A percentile compares a stretch with the other conserved stretches of the same genome.
Conservation (phyloP, 2,888 invertebrate species). For the Thelaira solivaga region DNA sequence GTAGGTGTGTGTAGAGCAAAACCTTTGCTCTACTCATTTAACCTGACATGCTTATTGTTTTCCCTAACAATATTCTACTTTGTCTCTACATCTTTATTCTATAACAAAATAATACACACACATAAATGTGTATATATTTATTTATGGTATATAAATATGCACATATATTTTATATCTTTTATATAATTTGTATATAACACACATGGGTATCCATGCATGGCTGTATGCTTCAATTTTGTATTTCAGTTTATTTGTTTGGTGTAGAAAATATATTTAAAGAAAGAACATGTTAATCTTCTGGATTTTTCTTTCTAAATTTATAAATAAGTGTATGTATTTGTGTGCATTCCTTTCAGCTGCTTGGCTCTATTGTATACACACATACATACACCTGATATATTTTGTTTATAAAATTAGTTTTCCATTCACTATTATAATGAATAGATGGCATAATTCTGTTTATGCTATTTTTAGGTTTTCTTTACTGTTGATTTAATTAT, state of each 20-base stretch:
- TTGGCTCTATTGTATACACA: background rate
- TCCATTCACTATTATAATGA: conserved; percentile 44
- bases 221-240: too few species aligned
- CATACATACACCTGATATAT: too few species aligned
- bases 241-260: conserved; percentile 5
- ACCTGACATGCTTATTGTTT: conserved; percentile 3
- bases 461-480: background rate
- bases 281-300: conserved; percentile 60
- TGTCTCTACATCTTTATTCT: background rate
- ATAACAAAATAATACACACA: too few species aligned
- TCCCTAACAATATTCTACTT: conserved; percentile 3
- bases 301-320: background rate
- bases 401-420: conserved; percentile 48
- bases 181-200: background rate
- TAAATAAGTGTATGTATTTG: background rate
- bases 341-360: background rate
- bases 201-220: background rate
- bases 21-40: background rate
- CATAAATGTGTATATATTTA: too few species aligned
- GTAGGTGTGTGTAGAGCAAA: background rate
- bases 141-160: background rate
- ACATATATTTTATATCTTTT: background rate
- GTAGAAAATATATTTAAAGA: conserved; percentile 15
- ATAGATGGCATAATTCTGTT: conserved; percentile 14
- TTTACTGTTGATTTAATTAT: conserved; percentile 44